Evolutionary conservation across 2,113 vertebrate genomes (phyloP).

Genomic region (Etheostoma cragini): DNA sequence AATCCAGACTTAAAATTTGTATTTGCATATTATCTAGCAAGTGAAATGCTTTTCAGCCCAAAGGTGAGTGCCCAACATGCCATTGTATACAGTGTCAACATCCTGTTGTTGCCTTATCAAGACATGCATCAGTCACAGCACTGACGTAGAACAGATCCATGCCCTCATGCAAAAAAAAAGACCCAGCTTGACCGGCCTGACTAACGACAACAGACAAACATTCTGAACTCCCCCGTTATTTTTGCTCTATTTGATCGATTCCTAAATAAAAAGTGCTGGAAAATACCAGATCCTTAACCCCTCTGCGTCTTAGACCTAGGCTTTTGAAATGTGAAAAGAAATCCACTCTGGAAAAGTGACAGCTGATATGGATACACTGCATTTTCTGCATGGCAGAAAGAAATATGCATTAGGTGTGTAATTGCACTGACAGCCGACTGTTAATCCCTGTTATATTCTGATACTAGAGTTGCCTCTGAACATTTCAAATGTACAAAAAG

Average conservation of each 20-base stretch:
- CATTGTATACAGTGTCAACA: conserved; percentile 73
- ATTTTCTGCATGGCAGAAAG: conserved; percentile 1
- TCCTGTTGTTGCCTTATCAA: conserved; percentile 53
- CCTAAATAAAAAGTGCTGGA: background rate
- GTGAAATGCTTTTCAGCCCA: conserved; percentile 14
- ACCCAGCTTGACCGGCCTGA: background rate
- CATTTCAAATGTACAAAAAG: background rate
- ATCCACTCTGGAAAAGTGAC: conserved; percentile 38
- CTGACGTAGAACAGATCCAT: conserved; percentile 49
- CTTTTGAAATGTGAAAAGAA: conserved; percentile 36
- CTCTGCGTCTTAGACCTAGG: conserved; percentile 38
- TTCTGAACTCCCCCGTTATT: conserved; percentile 23
- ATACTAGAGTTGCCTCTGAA: background rate
- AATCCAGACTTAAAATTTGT: conserved; percentile 14
- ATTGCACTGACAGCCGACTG: background rate
- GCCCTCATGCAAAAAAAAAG: background rate
- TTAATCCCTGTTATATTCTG: conserved; percentile 5
- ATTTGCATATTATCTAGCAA: background rate
- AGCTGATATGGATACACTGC: conserved; percentile 45
- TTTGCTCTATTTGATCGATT: conserved; percentile 16
- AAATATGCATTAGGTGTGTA: conserved; percentile 1
- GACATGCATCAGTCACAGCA: conserved; percentile 13
- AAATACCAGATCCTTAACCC: conserved; percentile 54
- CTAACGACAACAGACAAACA: conserved; percentile 23
- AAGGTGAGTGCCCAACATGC: conserved; percentile 65